Percentiles rank a stretch among this genome's conserved stretches.
phyloP scores from a whole-genome alignment of 2,888 invertebrate genomes.

The Cantharis nigra region DNA sequence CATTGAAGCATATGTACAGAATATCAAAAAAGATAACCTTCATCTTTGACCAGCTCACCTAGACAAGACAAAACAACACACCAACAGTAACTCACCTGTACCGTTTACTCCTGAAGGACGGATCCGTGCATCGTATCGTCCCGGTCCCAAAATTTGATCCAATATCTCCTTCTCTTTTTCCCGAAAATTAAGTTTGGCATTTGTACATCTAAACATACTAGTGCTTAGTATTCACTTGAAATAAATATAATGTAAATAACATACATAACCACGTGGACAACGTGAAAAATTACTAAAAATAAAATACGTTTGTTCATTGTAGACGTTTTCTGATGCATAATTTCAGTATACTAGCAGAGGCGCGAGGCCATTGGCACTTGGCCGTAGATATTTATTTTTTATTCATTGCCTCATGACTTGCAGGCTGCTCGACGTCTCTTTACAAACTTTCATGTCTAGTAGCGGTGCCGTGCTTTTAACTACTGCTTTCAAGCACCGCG shows the following conservation, averaged over 20 bases:
- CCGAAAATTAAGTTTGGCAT: constrained; percentile 85
- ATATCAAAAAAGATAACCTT: constrained; percentile 43
- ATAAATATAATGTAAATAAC: constrained; percentile 41
- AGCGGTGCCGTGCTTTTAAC: constrained; percentile 10
- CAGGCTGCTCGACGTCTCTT: neutral
- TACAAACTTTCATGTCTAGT: neutral
- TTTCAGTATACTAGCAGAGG: neutral
- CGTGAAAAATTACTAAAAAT: constrained; percentile 53
- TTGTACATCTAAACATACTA: constrained; percentile 67
- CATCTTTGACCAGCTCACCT: constrained; percentile 20
- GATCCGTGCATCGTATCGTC: constrained; percentile 90
- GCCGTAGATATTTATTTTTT: constrained; percentile 2
- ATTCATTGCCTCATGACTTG: neutral
- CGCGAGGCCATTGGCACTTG: constrained; percentile 12
- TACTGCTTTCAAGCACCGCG: constrained; percentile 22
- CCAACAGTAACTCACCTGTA: constrained; percentile 72
- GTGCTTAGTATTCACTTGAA: neutral
- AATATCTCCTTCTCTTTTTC: constrained; percentile 93
- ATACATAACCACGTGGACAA: constrained; percentile 59
- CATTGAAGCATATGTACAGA: constrained; percentile 50
- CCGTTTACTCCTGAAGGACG: constrained; percentile 92
- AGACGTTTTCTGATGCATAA: constrained; percentile 14
- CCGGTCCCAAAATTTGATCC: constrained; percentile 89
- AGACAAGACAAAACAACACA: constrained; percentile 31
- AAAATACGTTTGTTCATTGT: constrained; percentile 46